Percentiles rank a stretch among this genome's conserved stretches.
phyloP scores from a whole-genome alignment of 2,888 invertebrate species.

The Deilephila porcellus region DNA sequence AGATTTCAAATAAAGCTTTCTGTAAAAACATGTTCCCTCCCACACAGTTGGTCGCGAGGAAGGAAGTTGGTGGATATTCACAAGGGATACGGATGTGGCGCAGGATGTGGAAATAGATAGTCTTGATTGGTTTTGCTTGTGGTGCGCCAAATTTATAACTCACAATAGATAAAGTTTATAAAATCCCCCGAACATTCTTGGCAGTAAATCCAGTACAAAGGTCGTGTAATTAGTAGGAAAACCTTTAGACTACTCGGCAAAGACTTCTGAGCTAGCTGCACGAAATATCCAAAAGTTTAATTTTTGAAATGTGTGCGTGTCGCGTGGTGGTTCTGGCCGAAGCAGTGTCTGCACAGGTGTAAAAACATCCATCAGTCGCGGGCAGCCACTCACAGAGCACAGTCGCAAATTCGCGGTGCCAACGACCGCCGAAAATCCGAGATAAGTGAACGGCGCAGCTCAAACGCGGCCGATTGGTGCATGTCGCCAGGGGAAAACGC shows the following conservation, averaged over 20 bases:
- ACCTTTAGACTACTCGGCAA: neutral
- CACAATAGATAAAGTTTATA: neutral
- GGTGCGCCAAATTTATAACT: neutral
- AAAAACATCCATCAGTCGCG: conserved; percentile 51
- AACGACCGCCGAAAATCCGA: conserved; percentile 56
- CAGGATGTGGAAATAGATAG: conserved; percentile 27
- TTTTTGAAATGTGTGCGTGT: conserved; percentile 29
- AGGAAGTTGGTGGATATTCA: conserved; percentile 23
- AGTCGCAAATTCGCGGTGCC: conserved; percentile 38
- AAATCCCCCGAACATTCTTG: neutral
- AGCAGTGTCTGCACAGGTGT: conserved; percentile 37
- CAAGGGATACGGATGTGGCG: conserved; percentile 26
- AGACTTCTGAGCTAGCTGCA: neutral
- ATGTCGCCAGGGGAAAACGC: conserved; percentile 72
- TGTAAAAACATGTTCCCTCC: neutral
- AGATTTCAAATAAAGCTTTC: neutral
- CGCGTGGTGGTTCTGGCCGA: conserved; percentile 2
- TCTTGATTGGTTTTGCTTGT: conserved; percentile 19
- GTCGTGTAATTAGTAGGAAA: neutral
- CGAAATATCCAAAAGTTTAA: conserved; percentile 10
- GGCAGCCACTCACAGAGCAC: conserved; percentile 45
- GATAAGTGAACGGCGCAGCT: conserved; percentile 54
- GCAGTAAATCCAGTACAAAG: neutral
- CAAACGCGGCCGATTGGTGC: conserved; percentile 67
- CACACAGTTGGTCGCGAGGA: conserved; percentile 2